Evolutionary conservation across 2,888 invertebrate genomes (phyloP), one percentile per base, ranked within the genome.

Genomic region (Drosophila histrio): DNA sequence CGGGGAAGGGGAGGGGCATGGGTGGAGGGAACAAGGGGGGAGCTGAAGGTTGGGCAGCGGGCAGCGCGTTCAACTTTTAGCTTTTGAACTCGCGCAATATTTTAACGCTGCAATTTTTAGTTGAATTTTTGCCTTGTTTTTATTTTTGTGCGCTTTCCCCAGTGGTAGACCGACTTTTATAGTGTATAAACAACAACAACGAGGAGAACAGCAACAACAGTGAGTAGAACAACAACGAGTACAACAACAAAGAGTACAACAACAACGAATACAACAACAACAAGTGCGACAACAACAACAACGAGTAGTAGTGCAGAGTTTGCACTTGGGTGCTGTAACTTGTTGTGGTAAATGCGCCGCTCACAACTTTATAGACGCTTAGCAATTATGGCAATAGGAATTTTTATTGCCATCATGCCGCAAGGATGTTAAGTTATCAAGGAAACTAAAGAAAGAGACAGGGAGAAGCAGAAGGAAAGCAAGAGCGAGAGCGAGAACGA

Each of bases 341-440:
- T 80, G 72, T 81, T 75, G 79, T 74, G 74, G 71, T 54, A 41
- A 62, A 52, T 43, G 47, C 57, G 39, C 41, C 52, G 65, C 65
- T 59, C 53, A 56, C 56, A 87, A 87, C 72, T 82, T 82, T 78
- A 78, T 67, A 72, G 86, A 72, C 67, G 86, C 76, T 75, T 56
- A 68, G 83, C 86, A 75, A 82, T 87, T 81, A 87, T 67, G 79
- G 82, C 71, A 81, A 87, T 64, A 72, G 69, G 59, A 69, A 66
- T 80, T 80, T 70, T 65, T 67, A 54, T 72, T 58, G 57, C 36
- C 38, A 52, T 21, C 36, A 53, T 53, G 43, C 50, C 39, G 34
- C 49, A 53, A 43, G 52, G 24, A 46, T 24, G 64, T 15, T 11
- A 19, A 21, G 38, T 49, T 32, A 15, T 21, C 39, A 28, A n/a